Conservation (phyloP, 2,797 vertebrate species). For the Sebastolobus altivelis region DNA sequence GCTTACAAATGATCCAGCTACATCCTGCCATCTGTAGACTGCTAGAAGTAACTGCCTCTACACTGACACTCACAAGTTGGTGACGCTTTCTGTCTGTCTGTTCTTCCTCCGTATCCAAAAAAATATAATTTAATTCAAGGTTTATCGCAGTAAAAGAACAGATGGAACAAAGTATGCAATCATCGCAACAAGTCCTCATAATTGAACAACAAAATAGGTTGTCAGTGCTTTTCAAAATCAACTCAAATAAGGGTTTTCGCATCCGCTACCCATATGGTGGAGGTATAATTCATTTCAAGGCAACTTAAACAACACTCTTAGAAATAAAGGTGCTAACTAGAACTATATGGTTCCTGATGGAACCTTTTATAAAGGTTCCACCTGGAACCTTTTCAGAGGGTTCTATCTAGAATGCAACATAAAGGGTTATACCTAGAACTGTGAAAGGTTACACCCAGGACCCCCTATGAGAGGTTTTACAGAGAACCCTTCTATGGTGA, state of each 20-base stretch:
- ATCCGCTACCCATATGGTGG: not conserved
- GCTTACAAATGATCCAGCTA: conserved; percentile 77
- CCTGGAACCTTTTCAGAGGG: not conserved
- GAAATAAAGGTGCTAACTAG: not conserved
- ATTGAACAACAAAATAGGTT: conserved; percentile 15
- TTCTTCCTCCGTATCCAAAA: conserved; percentile 27
- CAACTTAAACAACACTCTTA: not conserved
- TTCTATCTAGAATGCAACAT: not conserved
- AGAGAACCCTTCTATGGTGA: not conserved
- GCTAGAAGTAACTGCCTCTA: conserved; percentile 69
- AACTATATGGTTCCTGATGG: not conserved
- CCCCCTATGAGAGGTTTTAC: not conserved
- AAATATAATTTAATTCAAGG: conserved; percentile 14
- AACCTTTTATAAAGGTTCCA: not conserved
- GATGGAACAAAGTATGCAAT: conserved; percentile 41
- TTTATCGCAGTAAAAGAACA: conserved; percentile 31
- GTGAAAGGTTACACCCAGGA: not conserved
- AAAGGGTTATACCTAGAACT: not conserved
- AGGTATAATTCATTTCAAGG: not conserved
- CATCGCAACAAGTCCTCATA: conserved; percentile 6
- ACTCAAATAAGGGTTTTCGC: not conserved
- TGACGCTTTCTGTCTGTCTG: conserved; percentile 9
- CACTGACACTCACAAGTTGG: conserved; percentile 10
- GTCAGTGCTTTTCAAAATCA: not conserved
- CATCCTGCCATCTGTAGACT: conserved; percentile 84